Base-by-base conservation (phyloP, 23 tunicate genomes). In the Halocynthia aurantium region DNA sequence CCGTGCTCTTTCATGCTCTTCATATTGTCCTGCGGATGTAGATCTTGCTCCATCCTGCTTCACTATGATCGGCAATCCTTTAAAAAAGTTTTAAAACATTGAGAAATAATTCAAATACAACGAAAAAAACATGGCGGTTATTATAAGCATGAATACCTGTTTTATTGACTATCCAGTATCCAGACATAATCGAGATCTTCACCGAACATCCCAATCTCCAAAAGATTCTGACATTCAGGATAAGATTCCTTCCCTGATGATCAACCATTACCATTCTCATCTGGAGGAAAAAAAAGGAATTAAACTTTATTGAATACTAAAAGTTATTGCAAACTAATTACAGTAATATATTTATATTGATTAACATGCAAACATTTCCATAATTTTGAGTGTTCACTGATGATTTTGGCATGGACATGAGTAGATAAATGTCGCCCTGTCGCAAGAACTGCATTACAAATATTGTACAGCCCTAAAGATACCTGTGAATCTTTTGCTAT, bases 151-250 rank as follows among this genome's bases (percentile, higher is more conserved):
- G 44, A 4, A 9, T 44, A 92, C 99, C 95, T 61, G 99, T 96
- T 76, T 86, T 91, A 68, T 96, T 96, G 51, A 89, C 93, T 11
- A 96, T 86, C 99, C 99, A 96, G 82, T 96, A 96, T 74, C 96
- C 88, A 7, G 99, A 93, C 92, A 82, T 86, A 60, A 96, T 61
- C 2, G 96, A 85, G n/a, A 96, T 78, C 22, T 78, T 78, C 9
- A 96, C 91, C 10, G 88, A 85, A 60, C 96, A 91, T 62, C 82
- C 85, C 52, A 85, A 65, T 12, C 92, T 73, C 98, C 98, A 92
- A 0, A 86, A 61, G 9, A 96, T 79, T 6, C 99, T 83, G 13
- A 89, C 96, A 63, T 96, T 89, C 15, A 96, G 64, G 49, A 96
- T 71, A 60, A 96, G 64, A 12, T 85, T 86, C 61, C 75, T 72